Evolutionary conservation across 2,888 invertebrate species (phyloP), one percentile per base, ranked within the genome.

Genomic region (Hirudinaria manillensis): DNA sequence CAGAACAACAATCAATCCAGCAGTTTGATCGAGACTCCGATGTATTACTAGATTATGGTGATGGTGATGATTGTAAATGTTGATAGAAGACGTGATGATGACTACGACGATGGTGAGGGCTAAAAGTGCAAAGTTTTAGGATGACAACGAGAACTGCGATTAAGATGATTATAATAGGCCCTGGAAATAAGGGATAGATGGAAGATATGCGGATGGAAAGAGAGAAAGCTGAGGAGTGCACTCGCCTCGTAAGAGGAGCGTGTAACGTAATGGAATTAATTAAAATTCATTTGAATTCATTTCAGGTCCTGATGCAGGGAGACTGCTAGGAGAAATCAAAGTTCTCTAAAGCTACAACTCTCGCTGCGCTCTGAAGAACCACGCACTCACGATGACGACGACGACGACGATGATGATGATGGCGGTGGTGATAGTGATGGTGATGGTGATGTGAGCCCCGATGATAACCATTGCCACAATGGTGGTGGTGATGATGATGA

Each of bases 401-500:
- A 74, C 21, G 61, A 74, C 27, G 74, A 29, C 56, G 74, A 74
- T 74, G 65, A 36, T 61, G 61, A 61, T 74, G 73, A 73, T 65
- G 74, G 65, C 16, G 74, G 36, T 36, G 66, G 29, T 56, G 74
- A 29, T 66, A 65, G 32, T n/a, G 34, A 66, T 29, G 65, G 45
- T 38, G 53, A 53, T 27, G 10, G 24, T 36, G 71, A 71, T 29
- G 24, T n/a, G 4, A 70, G 38, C 70, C 53, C 16, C 6, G 61
- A 61, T 24, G 27, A 61, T n/a, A 13, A 61, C 13, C 6, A 61
- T 61, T 3, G 13, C n/a, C 4, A 24, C 24, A 61, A 3, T 3
- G 61, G 61, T 3, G 3, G 61, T 6, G 13, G 6, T n/a, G 27
- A 13, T 61, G 61, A 38, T 38, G 38, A 38, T 38, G 38, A 38